Base-by-base conservation (phyloP, 1,140 invertebrate genomes). In the Scaptomyza hsui region DNA sequence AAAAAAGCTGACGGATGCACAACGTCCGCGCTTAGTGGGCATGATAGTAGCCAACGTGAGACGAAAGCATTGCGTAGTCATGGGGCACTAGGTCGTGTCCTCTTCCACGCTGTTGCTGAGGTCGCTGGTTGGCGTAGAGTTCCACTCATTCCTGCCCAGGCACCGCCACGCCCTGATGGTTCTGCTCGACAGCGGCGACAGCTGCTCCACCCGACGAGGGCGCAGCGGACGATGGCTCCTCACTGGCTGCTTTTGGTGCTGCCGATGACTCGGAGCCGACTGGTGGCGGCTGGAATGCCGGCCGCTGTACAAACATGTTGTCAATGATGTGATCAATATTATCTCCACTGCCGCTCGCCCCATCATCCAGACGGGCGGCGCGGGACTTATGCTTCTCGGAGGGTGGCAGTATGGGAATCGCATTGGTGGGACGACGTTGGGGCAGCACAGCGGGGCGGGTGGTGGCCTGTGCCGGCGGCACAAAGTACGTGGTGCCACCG, bases 301-400 rank as follows among this genome's bases (percentile, higher is more conserved):
- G 92, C 75, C 93, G 92, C 7, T 93, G 93, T 2, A 94, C 93
- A 65, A 94, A 94, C 93, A 94, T 94, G 59, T 94, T 94, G 59
- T 94, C 93, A 1, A 94, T 93, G 37, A 94, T 94, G 63, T 93
- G 92, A 70, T 94, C 93, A 41, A 94, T 94, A 63, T 94, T 94
- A 49, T 94, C 93, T 0, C 86, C 83, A 24, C 80, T 88, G 32
- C 81, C 81, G 62, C 45, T 85, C 53, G 75, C 16, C 13, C n/a
- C 47, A 39, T 57, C 56, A 1, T 73, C 64, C 4, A 26, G 32
- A 18, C 71, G 56, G 37, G 42, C 53, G 15, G 10, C 9, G 3
- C 76, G 73, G 47, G 73, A 49, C 68, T 91, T 90, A 32, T 90
- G 86, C 48, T 90, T 90, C 51, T 91, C 90, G 4, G 92, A 91